Evolutionary conservation across 1,140 invertebrate species (phyloP).

Genomic region (Solenopsis fugax): DNA sequence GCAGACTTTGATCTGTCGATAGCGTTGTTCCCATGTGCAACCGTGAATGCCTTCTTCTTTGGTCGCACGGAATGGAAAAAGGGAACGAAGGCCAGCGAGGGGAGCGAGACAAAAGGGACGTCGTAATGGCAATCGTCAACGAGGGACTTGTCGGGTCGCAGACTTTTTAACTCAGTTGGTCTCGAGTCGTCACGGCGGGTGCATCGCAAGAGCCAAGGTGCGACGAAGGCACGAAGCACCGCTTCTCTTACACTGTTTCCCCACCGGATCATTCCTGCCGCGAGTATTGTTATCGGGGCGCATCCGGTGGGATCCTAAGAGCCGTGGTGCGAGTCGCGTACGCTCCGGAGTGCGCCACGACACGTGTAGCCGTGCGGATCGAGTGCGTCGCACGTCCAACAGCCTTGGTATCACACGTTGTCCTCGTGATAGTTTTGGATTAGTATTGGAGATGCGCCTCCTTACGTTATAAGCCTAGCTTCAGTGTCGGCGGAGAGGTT

Average conservation of each 20-base stretch:
- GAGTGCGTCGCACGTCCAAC: too few relatives aligned
- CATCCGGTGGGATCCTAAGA: conserved; percentile 23
- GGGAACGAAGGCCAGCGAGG: not conserved
- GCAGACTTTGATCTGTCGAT: conserved; percentile 49
- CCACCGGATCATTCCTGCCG: conserved; percentile 14
- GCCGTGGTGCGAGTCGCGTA: too few relatives aligned
- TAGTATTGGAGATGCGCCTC: conserved; percentile 7
- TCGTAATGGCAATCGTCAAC: conserved; percentile 80
- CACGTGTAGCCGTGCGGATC: conserved; percentile 41
- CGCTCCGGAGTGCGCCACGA: conserved; percentile 40
- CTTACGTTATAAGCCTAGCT: conserved; percentile 9
- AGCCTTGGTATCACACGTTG: not conserved
- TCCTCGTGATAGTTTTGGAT: not conserved
- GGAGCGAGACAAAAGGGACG: conserved; percentile 17
- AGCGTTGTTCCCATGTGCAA: conserved; percentile 16
- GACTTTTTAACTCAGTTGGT: conserved; percentile 76
- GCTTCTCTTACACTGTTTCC: not conserved
- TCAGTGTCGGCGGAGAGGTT: conserved; percentile 23
- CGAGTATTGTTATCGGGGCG: conserved; percentile 26
- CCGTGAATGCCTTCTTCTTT: conserved; percentile 35
- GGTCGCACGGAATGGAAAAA: not conserved
- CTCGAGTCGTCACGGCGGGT: conserved; percentile 76
- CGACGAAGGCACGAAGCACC: not conserved
- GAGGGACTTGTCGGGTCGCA: conserved; percentile 73
- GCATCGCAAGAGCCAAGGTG: conserved; percentile 21